Evolutionary conservation across 1,140 invertebrate species (phyloP).

Genomic region (Pissodes strobi): DNA sequence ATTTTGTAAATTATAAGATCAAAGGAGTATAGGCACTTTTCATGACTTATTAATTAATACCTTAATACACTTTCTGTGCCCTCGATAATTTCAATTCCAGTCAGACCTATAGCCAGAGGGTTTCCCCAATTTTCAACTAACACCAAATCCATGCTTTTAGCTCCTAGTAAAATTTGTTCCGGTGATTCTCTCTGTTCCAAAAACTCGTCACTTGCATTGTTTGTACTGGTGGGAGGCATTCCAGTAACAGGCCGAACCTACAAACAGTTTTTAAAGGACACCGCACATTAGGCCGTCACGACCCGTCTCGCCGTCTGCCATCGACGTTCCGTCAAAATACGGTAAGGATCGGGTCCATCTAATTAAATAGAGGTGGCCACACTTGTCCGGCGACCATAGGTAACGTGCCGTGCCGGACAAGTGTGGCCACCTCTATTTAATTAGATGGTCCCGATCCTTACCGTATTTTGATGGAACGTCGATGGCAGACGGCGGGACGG

Average conservation of each 20-base stretch:
- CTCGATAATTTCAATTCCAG: conserved; percentile 60
- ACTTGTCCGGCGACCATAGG: too few species aligned
- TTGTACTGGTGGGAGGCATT: conserved; percentile 6
- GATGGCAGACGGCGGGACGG: too few species aligned
- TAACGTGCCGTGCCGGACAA: too few species aligned
- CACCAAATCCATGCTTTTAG: conserved; percentile 56
- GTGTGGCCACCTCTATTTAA: too few species aligned
- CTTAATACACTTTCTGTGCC: conserved; percentile 45
- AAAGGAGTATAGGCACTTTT: neutral
- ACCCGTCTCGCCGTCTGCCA: too few species aligned
- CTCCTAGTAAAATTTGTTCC: conserved; percentile 47
- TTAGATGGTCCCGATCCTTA: too few species aligned
- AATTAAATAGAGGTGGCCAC: too few species aligned
- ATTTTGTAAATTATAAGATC: neutral
- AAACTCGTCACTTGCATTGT: neutral
- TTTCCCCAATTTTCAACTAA: conserved; percentile 66
- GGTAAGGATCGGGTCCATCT: too few species aligned
- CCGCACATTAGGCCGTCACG: too few species aligned
- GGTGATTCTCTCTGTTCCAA: conserved; percentile 25
- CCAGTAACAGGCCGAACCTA: conserved; percentile 43
- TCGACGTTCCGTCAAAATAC: too few species aligned
- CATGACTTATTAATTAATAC: neutral
- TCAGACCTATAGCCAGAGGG: conserved; percentile 61
- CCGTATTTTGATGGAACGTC: too few species aligned
- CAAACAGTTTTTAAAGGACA: too few species aligned